Conservation (phyloP, 2,113 vertebrate species). For the Rhineura floridana region DNA sequence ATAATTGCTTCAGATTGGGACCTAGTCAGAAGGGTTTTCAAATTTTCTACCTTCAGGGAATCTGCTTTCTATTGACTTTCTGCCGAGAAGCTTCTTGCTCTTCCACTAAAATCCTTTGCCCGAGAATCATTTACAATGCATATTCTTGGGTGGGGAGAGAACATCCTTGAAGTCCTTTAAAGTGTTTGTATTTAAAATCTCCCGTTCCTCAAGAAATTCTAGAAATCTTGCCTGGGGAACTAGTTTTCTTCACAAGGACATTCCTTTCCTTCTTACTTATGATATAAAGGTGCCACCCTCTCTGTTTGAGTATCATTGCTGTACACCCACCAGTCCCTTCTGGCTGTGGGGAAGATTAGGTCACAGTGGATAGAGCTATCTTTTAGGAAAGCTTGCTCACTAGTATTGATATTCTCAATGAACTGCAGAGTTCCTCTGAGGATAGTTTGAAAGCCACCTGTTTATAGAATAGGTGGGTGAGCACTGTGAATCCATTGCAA, state of each 20-base stretch:
- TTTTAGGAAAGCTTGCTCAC: neutral
- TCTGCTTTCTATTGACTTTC: neutral
- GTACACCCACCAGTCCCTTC: neutral
- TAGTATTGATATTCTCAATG: neutral
- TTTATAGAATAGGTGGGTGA: neutral
- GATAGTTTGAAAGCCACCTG: neutral
- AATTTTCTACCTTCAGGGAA: neutral
- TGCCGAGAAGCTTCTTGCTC: neutral
- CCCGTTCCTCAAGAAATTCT: neutral
- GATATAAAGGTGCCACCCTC: neutral
- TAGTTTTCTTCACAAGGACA: neutral
- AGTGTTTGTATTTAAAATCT: neutral
- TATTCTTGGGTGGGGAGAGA: neutral
- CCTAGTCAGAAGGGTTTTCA: neutral
- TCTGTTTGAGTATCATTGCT: neutral
- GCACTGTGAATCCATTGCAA: neutral
- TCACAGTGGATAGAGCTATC: neutral
- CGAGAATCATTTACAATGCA: neutral
- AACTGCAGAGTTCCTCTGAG: neutral
- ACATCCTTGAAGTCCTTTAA: neutral
- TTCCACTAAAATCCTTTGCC: neutral
- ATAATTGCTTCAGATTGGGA: constrained; percentile 1
- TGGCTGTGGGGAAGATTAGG: neutral
- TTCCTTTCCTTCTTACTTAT: neutral
- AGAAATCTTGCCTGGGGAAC: neutral